These are phyloP conservation scores for Fukomys damarensis DNA, from an alignment of 2,113 vertebrate genomes.

Conservation along the genomic window DNA sequence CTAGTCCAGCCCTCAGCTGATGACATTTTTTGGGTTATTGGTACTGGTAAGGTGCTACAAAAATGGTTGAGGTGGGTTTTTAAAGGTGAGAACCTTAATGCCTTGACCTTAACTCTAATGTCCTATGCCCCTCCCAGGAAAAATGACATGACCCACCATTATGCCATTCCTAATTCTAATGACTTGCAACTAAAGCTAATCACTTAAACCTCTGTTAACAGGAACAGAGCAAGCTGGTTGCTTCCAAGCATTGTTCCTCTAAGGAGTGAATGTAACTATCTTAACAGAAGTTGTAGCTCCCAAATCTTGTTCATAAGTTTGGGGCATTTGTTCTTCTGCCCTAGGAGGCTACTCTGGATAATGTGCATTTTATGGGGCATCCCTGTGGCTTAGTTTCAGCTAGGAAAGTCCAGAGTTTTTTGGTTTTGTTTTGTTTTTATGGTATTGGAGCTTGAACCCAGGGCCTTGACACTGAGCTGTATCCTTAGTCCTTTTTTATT, in stretches of 20 bases:
- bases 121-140: background rate
- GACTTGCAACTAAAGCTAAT: background rate
- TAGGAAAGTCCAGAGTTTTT: background rate
- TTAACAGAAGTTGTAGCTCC: background rate
- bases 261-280: background rate
- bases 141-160: background rate
- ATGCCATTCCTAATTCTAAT: background rate
- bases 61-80: background rate
- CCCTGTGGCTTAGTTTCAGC: background rate
- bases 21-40: background rate
- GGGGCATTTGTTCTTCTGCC: background rate
- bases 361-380: background rate
- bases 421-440: background rate
- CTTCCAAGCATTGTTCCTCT: background rate
- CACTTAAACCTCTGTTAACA: background rate
- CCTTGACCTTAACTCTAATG: background rate
- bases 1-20: background rate
- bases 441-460: background rate
- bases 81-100: background rate
- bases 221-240: background rate
- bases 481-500: background rate
- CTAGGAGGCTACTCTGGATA: background rate
- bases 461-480: background rate
- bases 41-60: background rate
- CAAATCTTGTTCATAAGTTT: background rate